Evolutionary conservation across 2,888 invertebrate genomes (phyloP), one percentile per base, ranked within the genome.

Genomic region (Andrena bucephala): DNA sequence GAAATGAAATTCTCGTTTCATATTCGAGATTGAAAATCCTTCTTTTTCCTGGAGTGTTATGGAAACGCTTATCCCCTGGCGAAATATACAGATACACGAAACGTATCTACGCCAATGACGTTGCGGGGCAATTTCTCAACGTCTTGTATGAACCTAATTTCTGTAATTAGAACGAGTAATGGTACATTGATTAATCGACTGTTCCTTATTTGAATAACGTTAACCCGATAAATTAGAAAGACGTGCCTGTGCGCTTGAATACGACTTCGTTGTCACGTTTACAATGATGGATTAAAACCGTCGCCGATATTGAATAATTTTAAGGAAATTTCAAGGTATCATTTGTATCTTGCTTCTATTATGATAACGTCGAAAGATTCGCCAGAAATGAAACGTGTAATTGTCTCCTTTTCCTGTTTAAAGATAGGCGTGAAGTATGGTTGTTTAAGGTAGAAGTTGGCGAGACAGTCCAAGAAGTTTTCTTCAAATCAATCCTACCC

Each of bases 1-100:
- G 66, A 74, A 83, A 83, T 85, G 79, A 83, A 83, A 85, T 79
- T 85, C 79, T 79, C 85, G 79, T 85, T 85, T 80, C 72, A 77
- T 77, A 85, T 81, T 73, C 76, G 63, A 71, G 85, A 78, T 80
- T 77, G 68, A 71, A 74, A 74, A 71, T 71, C 68, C 65, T 52
- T 71, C 70, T 71, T 71, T 79, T 83, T 77, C 20, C 20, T 31
- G 66, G 31, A 60, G 52, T 29, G 60, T 33, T 42, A 72, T 16
- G 33, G n/a, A 48, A 78, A 33, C 54, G 75, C 54, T 82, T 69
- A 67, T 70, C 81, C n/a, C 50, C 10, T 1, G 24, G 50, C 59
- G 48, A 31, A 65, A 54, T 81, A 74, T 69, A 60, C 54, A 57
- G 62, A 74, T 48, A 60, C 33, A 29, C 10, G 65, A 66, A 80